phyloP scores from a whole-genome alignment of 35 echinoderm and acorn worm species.

The Stichopus chloronotus region DNA sequence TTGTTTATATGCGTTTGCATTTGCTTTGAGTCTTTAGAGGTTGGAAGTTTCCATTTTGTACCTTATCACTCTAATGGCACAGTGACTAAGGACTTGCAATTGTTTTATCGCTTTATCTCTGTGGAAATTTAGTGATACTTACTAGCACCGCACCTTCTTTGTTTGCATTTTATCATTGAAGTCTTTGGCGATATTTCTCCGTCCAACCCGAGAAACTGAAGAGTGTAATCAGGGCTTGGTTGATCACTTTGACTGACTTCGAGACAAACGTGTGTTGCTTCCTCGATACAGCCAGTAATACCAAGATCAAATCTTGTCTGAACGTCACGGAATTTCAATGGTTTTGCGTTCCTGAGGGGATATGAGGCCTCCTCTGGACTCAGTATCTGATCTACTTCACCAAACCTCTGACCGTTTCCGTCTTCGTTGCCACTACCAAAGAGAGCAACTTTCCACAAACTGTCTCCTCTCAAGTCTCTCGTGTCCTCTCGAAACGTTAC shows the following conservation, averaged over 20 bases:
- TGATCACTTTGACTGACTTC: conserved; percentile 74
- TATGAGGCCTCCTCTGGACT: conserved; percentile 38
- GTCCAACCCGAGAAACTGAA: conserved; percentile 46
- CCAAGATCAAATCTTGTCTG: conserved; percentile 83
- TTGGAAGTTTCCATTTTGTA: too few relatives aligned
- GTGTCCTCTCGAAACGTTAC: conserved; percentile 19
- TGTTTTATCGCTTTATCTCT: too few relatives aligned
- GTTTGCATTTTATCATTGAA: conserved; percentile 16
- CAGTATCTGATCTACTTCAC: conserved; percentile 65
- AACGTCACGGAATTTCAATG: conserved; percentile 55
- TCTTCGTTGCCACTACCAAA: conserved; percentile 50
- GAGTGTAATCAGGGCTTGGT: conserved; percentile 73
- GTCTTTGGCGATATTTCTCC: background rate
- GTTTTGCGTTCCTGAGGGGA: conserved; percentile 20
- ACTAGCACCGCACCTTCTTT: conserved; percentile 43
- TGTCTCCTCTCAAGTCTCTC: conserved; percentile 15
- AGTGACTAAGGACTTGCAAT: too few relatives aligned
- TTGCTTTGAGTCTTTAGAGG: too few relatives aligned
- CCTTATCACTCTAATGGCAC: too few relatives aligned
- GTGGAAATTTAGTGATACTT: background rate
- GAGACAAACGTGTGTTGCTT: conserved; percentile 74
- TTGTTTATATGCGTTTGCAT: too few relatives aligned
- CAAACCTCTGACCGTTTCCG: conserved; percentile 6
- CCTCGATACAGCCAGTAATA: conserved; percentile 71
- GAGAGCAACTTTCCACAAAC: conserved; percentile 1